Evolutionary conservation across 2,113 vertebrate genomes (phyloP).

Genomic region (Albula glossodonta): DNA sequence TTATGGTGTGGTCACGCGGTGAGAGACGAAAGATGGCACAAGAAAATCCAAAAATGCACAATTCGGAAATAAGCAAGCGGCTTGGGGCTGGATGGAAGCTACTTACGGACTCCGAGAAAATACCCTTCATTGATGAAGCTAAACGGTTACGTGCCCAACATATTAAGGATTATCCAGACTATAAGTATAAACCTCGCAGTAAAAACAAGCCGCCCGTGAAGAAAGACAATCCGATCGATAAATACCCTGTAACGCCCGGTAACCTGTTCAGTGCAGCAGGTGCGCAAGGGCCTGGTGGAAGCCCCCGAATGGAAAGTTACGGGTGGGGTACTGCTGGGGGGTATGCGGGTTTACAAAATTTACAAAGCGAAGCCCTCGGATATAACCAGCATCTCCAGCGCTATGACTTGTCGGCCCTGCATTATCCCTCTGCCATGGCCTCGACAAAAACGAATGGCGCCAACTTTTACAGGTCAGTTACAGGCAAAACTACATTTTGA

Average conservation of each 20-base stretch:
- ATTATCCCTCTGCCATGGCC: conserved; percentile 41
- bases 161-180: conserved; percentile 71
- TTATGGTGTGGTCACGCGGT: conserved; percentile 92
- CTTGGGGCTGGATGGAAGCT: conserved; percentile 73
- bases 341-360: conserved; percentile 28
- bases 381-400: conserved; percentile 53
- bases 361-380: conserved; percentile 48
- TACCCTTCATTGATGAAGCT: conserved; percentile 74
- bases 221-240: conserved; percentile 36
- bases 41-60: conserved; percentile 75
- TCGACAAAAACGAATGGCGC: conserved; percentile 45
- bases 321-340: conserved; percentile 50
- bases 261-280: conserved; percentile 27
- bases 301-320: conserved; percentile 46
- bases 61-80: conserved; percentile 74
- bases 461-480: conserved; percentile 51
- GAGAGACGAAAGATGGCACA: conserved; percentile 72
- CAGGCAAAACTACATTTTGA: neutral
- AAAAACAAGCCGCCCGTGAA: conserved; percentile 57
- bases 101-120: conserved; percentile 68
- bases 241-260: conserved; percentile 30
- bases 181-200: conserved; percentile 72
- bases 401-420: conserved; percentile 44
- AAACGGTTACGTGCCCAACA: conserved; percentile 69
- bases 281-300: conserved; percentile 34